A percentile compares a stretch with the other conserved stretches of the same genome.
Conservation (phyloP, 2,113 vertebrate species). For the Lepus timidus region DNA sequence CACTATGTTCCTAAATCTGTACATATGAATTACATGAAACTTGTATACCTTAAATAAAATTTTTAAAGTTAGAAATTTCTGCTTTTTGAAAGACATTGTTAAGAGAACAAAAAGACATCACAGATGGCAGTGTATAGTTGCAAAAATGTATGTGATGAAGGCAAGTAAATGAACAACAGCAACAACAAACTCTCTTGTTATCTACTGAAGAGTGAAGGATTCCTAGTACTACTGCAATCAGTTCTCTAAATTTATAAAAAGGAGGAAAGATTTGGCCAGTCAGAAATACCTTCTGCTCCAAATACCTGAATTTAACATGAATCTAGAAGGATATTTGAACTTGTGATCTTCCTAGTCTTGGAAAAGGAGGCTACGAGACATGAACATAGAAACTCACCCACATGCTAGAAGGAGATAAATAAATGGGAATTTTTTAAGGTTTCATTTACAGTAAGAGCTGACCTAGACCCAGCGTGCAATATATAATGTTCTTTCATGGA, state of each 20-base stretch:
- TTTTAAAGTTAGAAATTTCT: background rate
- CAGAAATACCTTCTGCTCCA: background rate
- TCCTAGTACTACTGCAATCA: background rate
- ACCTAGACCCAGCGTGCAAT: background rate
- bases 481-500: background rate
- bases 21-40: no score
- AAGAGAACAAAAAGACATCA: background rate
- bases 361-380: background rate
- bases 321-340: background rate
- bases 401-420: background rate
- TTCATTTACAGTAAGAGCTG: background rate
- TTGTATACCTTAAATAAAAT: no score
- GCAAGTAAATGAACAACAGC: background rate
- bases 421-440: background rate
- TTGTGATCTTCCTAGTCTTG: background rate
- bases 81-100: background rate
- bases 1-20: no score
- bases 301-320: background rate
- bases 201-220: background rate
- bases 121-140: background rate
- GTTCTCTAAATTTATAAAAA: background rate
- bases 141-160: background rate
- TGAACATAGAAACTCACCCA: background rate
- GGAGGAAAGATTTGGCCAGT: background rate
- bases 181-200: background rate